Conservation (phyloP, 2,888 invertebrate species). For the Apamea crenata region DNA sequence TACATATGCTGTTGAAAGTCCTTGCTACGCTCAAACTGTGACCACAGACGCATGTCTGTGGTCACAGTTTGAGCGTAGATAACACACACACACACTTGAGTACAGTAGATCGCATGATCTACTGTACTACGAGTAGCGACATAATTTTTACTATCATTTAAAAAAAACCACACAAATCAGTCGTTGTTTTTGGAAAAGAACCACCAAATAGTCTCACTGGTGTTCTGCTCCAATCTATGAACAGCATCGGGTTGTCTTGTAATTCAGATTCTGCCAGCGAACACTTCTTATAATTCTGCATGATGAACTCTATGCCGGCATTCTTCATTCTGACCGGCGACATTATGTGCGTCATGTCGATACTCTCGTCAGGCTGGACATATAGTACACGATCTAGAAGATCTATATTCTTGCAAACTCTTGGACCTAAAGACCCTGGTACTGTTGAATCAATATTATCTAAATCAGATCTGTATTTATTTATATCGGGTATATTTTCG, state of each 20-base stretch:
- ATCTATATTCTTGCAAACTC: slow-evolving; percentile 83
- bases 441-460: slow-evolving; percentile 71
- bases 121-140: not conserved
- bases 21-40: not conserved
- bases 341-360: slow-evolving; percentile 80
- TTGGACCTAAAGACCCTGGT: slow-evolving; percentile 77
- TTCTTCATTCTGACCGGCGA: slow-evolving; percentile 82
- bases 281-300: slow-evolving; percentile 84
- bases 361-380: slow-evolving; percentile 82
- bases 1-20: not conserved
- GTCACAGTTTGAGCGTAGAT: too few relatives aligned
- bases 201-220: slow-evolving; percentile 93
- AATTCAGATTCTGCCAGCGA: slow-evolving; percentile 78
- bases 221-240: slow-evolving; percentile 92
- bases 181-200: slow-evolving; percentile 90
- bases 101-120: too few relatives aligned
- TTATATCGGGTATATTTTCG: slow-evolving; percentile 82
- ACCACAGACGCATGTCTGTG: too few relatives aligned
- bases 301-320: slow-evolving; percentile 81
- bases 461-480: slow-evolving; percentile 80
- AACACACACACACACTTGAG: too few relatives aligned
- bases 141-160: slow-evolving; percentile 60
- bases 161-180: slow-evolving; percentile 91
- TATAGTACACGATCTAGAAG: slow-evolving; percentile 78
- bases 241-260: slow-evolving; percentile 75